Evolutionary conservation across 2,888 invertebrate genomes (phyloP).

Genomic region (Xylota segnis): DNA sequence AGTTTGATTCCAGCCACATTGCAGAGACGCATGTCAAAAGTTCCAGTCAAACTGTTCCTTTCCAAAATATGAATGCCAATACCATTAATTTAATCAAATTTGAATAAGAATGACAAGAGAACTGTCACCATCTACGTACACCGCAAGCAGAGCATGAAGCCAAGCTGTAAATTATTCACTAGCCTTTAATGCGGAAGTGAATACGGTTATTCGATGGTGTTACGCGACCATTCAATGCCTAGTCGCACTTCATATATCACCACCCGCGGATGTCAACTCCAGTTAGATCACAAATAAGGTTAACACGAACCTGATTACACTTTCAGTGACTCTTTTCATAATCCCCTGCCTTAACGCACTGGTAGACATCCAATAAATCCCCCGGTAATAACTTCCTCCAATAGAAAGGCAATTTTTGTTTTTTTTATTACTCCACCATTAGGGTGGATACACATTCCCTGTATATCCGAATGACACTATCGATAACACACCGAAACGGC

Average conservation of each 20-base stretch:
- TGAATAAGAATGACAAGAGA: not conserved
- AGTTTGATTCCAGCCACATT: too few relatives aligned
- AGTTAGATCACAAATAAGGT: conserved; percentile 1
- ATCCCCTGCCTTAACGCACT: conserved; percentile 1
- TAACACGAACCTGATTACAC: not conserved
- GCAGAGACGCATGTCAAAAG: too few relatives aligned
- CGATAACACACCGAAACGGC: conserved; percentile 8
- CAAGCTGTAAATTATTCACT: not conserved
- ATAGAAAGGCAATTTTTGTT: not conserved
- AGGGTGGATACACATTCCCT: not conserved
- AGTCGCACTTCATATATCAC: not conserved
- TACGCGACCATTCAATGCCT: not conserved
- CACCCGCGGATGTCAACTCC: not conserved
- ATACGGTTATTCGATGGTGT: not conserved
- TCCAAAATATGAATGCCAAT: too few relatives aligned
- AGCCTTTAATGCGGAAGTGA: not conserved
- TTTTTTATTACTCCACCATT: conserved; percentile 4
- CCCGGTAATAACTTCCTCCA: not conserved
- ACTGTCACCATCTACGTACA: not conserved
- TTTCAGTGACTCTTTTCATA: not conserved
- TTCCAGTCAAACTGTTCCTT: not conserved
- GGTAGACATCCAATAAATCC: conserved; percentile 3
- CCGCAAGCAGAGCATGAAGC: not conserved
- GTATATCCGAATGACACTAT: conserved; percentile 3
- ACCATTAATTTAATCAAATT: not conserved